Percentiles rank a stretch among this genome's conserved stretches.
Evolutionary conservation across 2,888 invertebrate genomes (phyloP).

Genomic region (Lacanobia oleracea): DNA sequence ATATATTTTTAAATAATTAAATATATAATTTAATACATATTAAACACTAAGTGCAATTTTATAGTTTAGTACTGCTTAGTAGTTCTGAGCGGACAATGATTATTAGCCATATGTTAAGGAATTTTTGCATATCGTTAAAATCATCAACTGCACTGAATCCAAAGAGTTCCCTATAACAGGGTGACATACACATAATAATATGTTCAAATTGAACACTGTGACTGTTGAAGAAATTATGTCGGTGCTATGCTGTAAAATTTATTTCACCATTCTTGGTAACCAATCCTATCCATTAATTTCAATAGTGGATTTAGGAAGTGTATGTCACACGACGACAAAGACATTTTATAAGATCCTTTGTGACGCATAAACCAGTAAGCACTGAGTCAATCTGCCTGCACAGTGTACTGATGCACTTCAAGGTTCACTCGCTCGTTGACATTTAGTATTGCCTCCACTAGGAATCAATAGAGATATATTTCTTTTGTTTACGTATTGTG

Average conservation of each 20-base stretch:
- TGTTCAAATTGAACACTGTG: background rate
- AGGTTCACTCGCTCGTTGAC: conserved; percentile 57
- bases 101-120: background rate
- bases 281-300: no score
- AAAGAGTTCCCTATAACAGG: background rate
- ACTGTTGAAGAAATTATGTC: conserved; percentile 1
- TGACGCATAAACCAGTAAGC: conserved; percentile 63
- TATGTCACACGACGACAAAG: conserved; percentile 24
- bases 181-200: background rate
- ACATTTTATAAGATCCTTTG: conserved; percentile 65
- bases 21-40: background rate
- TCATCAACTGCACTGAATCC: background rate
- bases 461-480: conserved; percentile 61
- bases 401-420: conserved; percentile 73
- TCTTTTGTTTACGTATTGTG: conserved; percentile 66
- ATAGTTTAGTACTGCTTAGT: no score
- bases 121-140: background rate
- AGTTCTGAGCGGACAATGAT: background rate
- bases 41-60: no score
- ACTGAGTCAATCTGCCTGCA: conserved; percentile 66
- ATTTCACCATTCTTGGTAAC: background rate
- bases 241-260: background rate
- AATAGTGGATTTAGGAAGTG: conserved; percentile 7
- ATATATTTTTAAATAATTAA: background rate
- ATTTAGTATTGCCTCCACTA: conserved; percentile 56